Base-by-base conservation (phyloP, 1,140 invertebrate species). In the Mylabris phalerata region DNA sequence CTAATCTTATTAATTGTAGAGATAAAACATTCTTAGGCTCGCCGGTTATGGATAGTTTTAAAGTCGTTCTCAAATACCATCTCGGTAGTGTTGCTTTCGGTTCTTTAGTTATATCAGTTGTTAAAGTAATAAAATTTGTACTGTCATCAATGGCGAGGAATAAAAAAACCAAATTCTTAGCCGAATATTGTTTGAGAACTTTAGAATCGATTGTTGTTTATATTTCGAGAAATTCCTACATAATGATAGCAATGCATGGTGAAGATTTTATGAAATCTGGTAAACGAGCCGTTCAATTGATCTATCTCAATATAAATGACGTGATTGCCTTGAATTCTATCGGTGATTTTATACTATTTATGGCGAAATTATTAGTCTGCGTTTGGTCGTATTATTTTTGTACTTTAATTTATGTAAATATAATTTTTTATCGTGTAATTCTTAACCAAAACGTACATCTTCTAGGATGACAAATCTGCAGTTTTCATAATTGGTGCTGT, bases 21-120 rank as follows among this genome's bases (percentile, higher is more conserved):
- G 32, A 32, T 32, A 32, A 32, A 32, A 32, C 32, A 32, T 48
- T 52, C 4, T 45, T 25, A 24, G 9, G 38, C 38, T 45, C 43
- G 39, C 42, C 40, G 9, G 46, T 54, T 10, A 3, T 24, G 4
- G 39, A 26, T 25, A 38, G 51, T 27, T 4, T 32, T 9, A 66
- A 71, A n/a, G 77, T 78, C 42, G 70, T 87, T 24, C 67, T 85
- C 7, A 71, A 77, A 3, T 87, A 83, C 65, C 86, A 90, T 74
- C 67, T 89, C 24, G 88, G 87, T 38, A 85, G 86, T 3, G 78
- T 87, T 1, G 86, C 86, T 38, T 78, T 88, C 55, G 87, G 87
- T 1, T 81, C 86, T 43, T 77, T 3, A 60, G 76, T 50, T 80
- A n/a, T 54, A 45, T 6, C 40, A n/a, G 3, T 54, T 24, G 32